Base-by-base conservation (phyloP, 1,140 invertebrate species). In the Asbolus verrucosus region DNA sequence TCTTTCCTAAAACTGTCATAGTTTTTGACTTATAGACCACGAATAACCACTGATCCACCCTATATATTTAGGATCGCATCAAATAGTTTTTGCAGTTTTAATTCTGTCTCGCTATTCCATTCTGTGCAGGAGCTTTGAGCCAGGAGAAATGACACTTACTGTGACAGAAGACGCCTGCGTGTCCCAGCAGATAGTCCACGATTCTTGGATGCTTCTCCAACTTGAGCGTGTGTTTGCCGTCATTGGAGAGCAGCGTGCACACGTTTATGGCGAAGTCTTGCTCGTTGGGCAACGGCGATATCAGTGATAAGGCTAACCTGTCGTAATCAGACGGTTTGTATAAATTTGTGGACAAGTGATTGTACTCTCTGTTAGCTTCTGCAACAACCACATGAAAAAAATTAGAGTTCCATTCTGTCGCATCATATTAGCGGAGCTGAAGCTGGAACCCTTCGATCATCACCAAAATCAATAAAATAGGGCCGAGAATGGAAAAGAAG, bases 231-330 rank as follows among this genome's bases (percentile, higher is more conserved):
- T 96, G 93, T 60, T 93, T 92, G 27, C 94, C 93, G 79, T 98
- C 96, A 75, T 96, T 97, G 14, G 95, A 96, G 69, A 99, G 84
- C 46, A 99, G 84, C 0, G 95, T 97, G 81, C 96, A 98, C 0
- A 98, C 94, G 82, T 99, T 98, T 61, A 99, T 92, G 1, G 96
- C 96, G 84, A 99, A 97, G 81, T 99, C 97, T 80, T 99, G 95
- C 84, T 99, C 98, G 82, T 99, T 99, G 9, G 97, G 97, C 74
- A 99, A 84, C 0, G 97, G 97, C 27, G 94, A 96, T 13, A 97
- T 81, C 4, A 99, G 84, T 0, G 97, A 97, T 19, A 97, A 85
- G 14, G 94, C 89, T 8, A 99, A 84, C 74, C 93, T 91, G 74
- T 95, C 92, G 78, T 97, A 96, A 76, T 94, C 93, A 8, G 90